These are phyloP conservation scores for Eustalomyia histrio DNA, from an alignment of 2,888 invertebrate species.

Conservation along the genomic window DNA sequence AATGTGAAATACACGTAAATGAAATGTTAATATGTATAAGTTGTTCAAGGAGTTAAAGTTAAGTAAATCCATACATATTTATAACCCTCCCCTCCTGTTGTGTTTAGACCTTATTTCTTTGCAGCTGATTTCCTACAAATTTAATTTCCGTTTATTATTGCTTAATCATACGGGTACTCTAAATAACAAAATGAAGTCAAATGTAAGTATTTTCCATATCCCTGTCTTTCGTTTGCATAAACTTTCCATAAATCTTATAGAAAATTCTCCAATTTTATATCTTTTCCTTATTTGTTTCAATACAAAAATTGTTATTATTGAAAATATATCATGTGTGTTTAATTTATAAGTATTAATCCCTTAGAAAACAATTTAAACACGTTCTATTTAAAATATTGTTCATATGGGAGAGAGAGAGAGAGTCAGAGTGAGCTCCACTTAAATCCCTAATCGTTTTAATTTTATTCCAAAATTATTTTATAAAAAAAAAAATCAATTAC, in stretches of 20 bases:
- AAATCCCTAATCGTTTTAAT: slow-evolving; percentile 3
- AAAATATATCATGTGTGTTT: slow-evolving; percentile 31
- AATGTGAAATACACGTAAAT: not conserved
- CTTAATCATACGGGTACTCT: slow-evolving; percentile 72
- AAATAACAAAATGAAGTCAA: not conserved
- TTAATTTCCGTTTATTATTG: slow-evolving; percentile 75
- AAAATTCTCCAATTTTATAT: not conserved
- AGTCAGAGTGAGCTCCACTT: not conserved
- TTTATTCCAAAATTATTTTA: slow-evolving; percentile 4
- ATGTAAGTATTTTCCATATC: not conserved
- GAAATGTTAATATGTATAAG: not conserved
- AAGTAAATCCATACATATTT: slow-evolving; percentile 10
- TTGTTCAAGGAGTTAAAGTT: too few species aligned
- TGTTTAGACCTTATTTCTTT: not conserved
- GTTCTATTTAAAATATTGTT: slow-evolving; percentile 22
- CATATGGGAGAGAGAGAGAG: not conserved
- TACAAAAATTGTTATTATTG: slow-evolving; percentile 23
- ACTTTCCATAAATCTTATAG: slow-evolving; percentile 26
- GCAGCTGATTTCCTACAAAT: slow-evolving; percentile 72
- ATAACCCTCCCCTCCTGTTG: slow-evolving; percentile 1
- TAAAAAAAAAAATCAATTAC: slow-evolving; percentile 26
- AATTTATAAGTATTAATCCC: slow-evolving; percentile 46
- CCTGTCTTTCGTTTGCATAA: slow-evolving; percentile 6
- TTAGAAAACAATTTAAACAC: slow-evolving; percentile 44
- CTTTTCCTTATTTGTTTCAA: not conserved